Evolutionary conservation across 2,797 vertebrate species (phyloP), one percentile per base, ranked within the genome.

Genomic region (Molossus molossus): DNA sequence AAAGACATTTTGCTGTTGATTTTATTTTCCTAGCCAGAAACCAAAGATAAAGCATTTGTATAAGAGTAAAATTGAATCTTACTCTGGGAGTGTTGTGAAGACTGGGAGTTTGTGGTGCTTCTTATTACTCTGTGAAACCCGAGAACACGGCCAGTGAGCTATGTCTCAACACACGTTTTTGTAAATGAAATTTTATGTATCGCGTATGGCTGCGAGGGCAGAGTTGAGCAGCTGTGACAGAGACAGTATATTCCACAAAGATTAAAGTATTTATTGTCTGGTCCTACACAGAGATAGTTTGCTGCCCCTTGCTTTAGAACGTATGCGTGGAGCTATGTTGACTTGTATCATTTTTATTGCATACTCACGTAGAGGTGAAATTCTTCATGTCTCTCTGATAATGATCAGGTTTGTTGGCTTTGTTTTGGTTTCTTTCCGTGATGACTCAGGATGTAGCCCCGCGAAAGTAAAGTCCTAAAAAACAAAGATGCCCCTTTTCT

Each of bases 11-110:
- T 92, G 70, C 37, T n/a, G 6, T n/a, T 58, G 11, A 50, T n/a
- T 90, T 83, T 72, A 60, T 83, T 92, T 94, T 95, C 65, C 55
- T 69, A 62, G 40, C 7, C 21, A 81, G 29, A 90, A 86, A 67
- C 23, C 77, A 92, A 86, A 90, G 13, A 62, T 76, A 76, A 29
- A 48, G 2, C 33, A 64, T 9, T 69, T n/a, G 23, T 69, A 14
- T 17, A 50, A 87, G 45, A 94, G 23, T 9, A 64, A 40, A 75
- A 62, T 40, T 67, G 45, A 79, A 45, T 60, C 17, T 55, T 84
- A 6, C 14, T 57, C 58, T 87, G 25, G 25, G 33, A 79, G 8
- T 83, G 33, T 79, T 33, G 18, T 50, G 33, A 83, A 21, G 40
- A 37, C 10, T 65, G 4, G 18, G 29, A 75, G 23, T 40, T 79